Conservation (phyloP, 64 coral and sea anemone species). For the Trachythela sp. region DNA sequence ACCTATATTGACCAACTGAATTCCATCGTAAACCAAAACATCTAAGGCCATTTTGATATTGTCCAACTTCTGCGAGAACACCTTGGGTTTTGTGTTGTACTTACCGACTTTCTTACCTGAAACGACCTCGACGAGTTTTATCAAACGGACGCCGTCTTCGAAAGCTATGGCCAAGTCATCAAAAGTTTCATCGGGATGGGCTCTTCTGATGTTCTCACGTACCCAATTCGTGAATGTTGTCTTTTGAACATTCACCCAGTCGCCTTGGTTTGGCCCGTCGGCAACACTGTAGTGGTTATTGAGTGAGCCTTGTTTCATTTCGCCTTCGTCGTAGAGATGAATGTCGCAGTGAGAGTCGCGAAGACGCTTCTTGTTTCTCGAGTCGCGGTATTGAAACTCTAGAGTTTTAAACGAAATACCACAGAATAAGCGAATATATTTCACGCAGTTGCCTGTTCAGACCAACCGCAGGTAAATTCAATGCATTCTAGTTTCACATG, state of each 20-base stretch:
- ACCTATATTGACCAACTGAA: slow-evolving; percentile 99
- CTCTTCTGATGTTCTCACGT: slow-evolving; percentile 60
- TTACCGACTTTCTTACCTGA: slow-evolving; percentile 69
- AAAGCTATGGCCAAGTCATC: slow-evolving; percentile 61
- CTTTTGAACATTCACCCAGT: slow-evolving; percentile 90
- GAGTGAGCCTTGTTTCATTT: neutral
- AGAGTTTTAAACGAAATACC: neutral
- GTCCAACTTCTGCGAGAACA: slow-evolving; percentile 81
- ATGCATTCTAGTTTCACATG: slow-evolving; percentile 27
- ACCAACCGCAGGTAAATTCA: neutral
- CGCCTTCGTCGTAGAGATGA: neutral
- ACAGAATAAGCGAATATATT: slow-evolving; percentile 9
- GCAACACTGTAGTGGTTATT: neutral
- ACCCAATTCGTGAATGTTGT: slow-evolving; percentile 92
- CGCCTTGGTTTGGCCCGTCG: slow-evolving; percentile 54
- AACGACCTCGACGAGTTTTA: slow-evolving; percentile 78
- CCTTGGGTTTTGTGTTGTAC: slow-evolving; percentile 65
- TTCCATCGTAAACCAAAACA: slow-evolving; percentile 64
- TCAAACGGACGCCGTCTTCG: slow-evolving; percentile 62
- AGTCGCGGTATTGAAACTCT: neutral
- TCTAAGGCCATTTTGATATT: slow-evolving; percentile 79
- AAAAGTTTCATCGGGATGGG: slow-evolving; percentile 55
- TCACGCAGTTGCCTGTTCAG: slow-evolving; percentile 14
- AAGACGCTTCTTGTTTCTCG: neutral
- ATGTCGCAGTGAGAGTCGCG: slow-evolving; percentile 3